Evolutionary conservation across 2,888 invertebrate genomes (phyloP), one percentile per base, ranked within the genome.

Genomic region (Acanthosepion pharaonis): DNA sequence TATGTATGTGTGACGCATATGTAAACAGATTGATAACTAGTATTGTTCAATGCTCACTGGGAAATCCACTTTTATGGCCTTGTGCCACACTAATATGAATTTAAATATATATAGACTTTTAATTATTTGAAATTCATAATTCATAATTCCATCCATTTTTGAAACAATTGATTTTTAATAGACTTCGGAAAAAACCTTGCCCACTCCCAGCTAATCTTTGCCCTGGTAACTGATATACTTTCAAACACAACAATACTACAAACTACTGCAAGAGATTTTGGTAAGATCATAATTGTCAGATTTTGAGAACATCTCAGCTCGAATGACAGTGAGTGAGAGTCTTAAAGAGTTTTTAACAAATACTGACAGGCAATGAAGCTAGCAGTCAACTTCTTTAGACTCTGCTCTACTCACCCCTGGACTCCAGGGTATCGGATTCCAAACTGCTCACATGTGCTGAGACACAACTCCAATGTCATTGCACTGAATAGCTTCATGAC

Each of bases 381-480:
- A 92, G 48, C 48, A 92, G 92, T 49, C 92, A 92, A 92, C 51
- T 25, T 92, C 92, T 48, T 49, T 92, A 48, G 48, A 92, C 92
- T 49, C 48, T 92, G 9, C 25, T 93, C n/a, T 49, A 49, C 93
- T 93, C 53, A 93, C 93, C 93, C 93, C 49, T 93, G 93, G 93
- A 93, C 49, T n/a, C 51, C 93, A 51, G 51, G 53, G 93, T 93
- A 93, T 93, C 53, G 49, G 49, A 93, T 93, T 93, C 93, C 93
- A 93, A 49, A 51, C 53, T 93, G 51, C 53, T 53, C 53, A 53
- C 93, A 93, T 93, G 51, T 93, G 93, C 53, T 49, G 49, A 93
- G 93, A 93, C 93, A 93, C 93, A 49, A 93, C 53, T 93, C 93
- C 53, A 93, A 53, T 93, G 93, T 93, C 93, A 93, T 93, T 93